Conservation (phyloP, 2,888 invertebrate species). For the Pachymerium ferrugineum region DNA sequence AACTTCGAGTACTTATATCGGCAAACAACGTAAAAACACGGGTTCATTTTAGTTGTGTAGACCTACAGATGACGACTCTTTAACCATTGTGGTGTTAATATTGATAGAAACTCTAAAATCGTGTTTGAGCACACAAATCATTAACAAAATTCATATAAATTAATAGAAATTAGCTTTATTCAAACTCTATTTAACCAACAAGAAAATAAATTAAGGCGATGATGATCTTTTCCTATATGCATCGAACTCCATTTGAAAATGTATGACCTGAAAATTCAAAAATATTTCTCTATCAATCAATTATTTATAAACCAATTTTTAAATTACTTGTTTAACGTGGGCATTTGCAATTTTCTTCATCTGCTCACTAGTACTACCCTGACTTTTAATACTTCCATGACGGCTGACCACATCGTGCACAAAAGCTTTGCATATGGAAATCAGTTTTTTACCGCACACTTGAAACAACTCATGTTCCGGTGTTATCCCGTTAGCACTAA, state of each 20-base stretch:
- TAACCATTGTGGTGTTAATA: too few species aligned
- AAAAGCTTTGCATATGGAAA: slow-evolving; percentile 37
- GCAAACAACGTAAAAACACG: too few species aligned
- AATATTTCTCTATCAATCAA: background rate
- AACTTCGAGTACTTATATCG: too few species aligned
- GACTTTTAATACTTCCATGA: slow-evolving; percentile 25
- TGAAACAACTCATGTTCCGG: slow-evolving; percentile 33
- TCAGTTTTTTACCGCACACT: slow-evolving; percentile 37
- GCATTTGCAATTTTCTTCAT: slow-evolving; percentile 29
- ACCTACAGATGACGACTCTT: too few species aligned
- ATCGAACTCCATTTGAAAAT: slow-evolving; percentile 5
- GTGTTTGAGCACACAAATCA: too few species aligned
- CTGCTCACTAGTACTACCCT: slow-evolving; percentile 28
- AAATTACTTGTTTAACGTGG: slow-evolving; percentile 30
- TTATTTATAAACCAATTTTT: background rate
- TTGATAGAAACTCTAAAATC: too few species aligned
- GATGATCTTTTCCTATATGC: background rate
- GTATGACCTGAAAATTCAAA: slow-evolving; percentile 27
- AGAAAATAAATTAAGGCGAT: background rate
- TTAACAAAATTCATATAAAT: too few species aligned
- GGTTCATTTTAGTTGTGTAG: too few species aligned
- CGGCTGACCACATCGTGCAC: slow-evolving; percentile 33
- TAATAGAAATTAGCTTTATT: background rate
- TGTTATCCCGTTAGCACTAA: slow-evolving; percentile 36
- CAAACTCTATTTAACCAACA: background rate